phyloP scores from a whole-genome alignment of 2,888 invertebrate genomes.

The Epirrita christyi region DNA sequence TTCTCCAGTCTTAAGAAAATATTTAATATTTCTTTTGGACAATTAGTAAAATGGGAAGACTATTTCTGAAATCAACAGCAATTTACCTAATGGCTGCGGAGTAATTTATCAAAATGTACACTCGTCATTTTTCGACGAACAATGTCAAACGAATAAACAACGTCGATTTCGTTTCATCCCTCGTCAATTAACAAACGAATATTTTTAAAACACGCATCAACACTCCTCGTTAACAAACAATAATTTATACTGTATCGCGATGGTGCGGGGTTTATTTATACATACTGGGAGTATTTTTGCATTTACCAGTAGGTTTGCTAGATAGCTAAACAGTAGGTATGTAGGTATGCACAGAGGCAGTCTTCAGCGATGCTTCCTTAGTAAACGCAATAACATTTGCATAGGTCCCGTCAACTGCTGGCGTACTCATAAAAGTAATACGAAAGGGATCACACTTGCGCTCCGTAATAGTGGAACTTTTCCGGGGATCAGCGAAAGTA shows the following conservation, averaged over 20 bases:
- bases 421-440: constrained; percentile 72
- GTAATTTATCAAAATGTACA: constrained; percentile 29
- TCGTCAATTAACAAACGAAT: constrained; percentile 38
- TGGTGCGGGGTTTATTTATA: constrained; percentile 9
- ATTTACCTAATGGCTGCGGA: constrained; percentile 27
- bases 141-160: constrained; percentile 35
- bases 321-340: too few relatives aligned
- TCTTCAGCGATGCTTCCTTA: constrained; percentile 58
- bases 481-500: constrained; percentile 65
- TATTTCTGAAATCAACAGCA: constrained; percentile 23
- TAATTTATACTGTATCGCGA: constrained; percentile 21
- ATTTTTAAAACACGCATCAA: constrained; percentile 28
- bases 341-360: constrained; percentile 27
- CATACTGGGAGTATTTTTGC: constrained; percentile 9
- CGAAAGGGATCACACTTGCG: constrained; percentile 71
- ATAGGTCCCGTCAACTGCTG: constrained; percentile 73
- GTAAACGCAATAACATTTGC: constrained; percentile 76
- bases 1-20: constrained; percentile 17
- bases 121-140: constrained; percentile 35
- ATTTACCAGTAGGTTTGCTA: constrained; percentile 30
- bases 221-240: constrained; percentile 27
- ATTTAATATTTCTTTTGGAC: constrained; percentile 5
- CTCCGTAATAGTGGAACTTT: constrained; percentile 70
- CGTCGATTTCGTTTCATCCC: constrained; percentile 37
- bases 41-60: constrained; percentile 7